Percentiles rank a stretch among this genome's conserved stretches.
phyloP scores from a whole-genome alignment of 2,888 invertebrate species.

The Seira musarum region DNA sequence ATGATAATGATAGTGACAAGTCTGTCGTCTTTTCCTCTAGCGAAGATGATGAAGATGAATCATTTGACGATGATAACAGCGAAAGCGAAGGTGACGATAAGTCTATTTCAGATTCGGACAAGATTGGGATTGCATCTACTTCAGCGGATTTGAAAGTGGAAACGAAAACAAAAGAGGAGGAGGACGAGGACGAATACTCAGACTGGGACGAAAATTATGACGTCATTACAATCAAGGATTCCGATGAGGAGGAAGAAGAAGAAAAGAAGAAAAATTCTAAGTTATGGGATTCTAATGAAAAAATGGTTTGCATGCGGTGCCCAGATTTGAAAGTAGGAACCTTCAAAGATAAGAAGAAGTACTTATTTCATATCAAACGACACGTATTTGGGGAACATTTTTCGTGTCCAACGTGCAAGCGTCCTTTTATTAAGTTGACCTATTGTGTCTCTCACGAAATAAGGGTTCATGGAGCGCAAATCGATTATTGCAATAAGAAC shows the following conservation, averaged over 20 bases:
- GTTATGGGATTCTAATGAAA: too few species aligned
- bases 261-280: slow-evolving; percentile 1
- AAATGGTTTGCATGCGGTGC: slow-evolving; percentile 38
- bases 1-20: background rate
- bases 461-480: slow-evolving; percentile 16
- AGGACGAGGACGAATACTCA: background rate
- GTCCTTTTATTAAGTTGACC: slow-evolving; percentile 30
- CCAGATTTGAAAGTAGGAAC: background rate
- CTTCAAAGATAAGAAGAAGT: slow-evolving; percentile 31
- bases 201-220: background rate
- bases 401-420: slow-evolving; percentile 33
- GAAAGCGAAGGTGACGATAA: slow-evolving; percentile 11
- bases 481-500: slow-evolving; percentile 21
- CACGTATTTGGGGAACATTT: slow-evolving; percentile 32
- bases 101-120: too few species aligned
- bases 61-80: background rate
- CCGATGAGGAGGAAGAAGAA: slow-evolving; percentile 35
- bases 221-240: background rate
- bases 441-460: slow-evolving; percentile 48
- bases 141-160: background rate
- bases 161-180: background rate
- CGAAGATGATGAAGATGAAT: background rate
- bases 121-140: slow-evolving; percentile 6
- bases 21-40: background rate
- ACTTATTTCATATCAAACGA: slow-evolving; percentile 26